Percentiles rank a stretch among this genome's conserved stretches.
These are phyloP conservation scores for Pyrocoelia pectoralis DNA, from an alignment of 2,888 invertebrate species.

Conservation along the genomic window DNA sequence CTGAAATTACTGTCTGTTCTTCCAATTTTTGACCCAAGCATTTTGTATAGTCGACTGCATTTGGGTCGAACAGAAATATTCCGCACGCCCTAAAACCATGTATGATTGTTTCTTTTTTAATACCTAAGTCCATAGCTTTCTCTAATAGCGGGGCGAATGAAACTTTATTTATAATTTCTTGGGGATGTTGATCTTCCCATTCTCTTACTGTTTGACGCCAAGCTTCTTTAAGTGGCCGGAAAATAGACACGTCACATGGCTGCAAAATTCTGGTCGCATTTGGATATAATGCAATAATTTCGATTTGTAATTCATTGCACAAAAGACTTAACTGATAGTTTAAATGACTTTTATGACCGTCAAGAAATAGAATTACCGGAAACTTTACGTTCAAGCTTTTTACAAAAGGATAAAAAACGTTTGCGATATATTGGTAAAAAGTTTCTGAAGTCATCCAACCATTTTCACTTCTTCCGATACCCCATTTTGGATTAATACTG, in stretches of 20 bases:
- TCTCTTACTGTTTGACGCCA: background rate
- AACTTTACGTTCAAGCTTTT: background rate
- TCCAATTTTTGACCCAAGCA: too few species aligned
- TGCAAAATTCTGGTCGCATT: background rate
- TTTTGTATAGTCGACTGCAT: too few species aligned
- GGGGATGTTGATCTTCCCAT: background rate
- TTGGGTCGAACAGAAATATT: too few species aligned
- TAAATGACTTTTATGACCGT: conserved; percentile 8
- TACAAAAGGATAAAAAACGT: background rate
- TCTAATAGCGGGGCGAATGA: too few species aligned
- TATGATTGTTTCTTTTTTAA: too few species aligned
- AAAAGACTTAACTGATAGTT: background rate
- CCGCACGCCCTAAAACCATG: too few species aligned
- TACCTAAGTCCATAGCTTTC: too few species aligned
- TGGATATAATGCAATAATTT: background rate
- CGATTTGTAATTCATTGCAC: background rate
- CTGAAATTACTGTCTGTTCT: too few species aligned
- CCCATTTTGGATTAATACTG: background rate
- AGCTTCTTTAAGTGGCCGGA: background rate
- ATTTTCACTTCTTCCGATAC: background rate
- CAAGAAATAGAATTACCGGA: background rate
- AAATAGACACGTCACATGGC: background rate
- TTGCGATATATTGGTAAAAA: conserved; percentile 2
- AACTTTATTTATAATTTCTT: background rate
- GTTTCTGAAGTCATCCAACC: background rate